These are phyloP conservation scores for Egretta garzetta DNA, from an alignment of 2,113 vertebrate species.

Conservation along the genomic window DNA sequence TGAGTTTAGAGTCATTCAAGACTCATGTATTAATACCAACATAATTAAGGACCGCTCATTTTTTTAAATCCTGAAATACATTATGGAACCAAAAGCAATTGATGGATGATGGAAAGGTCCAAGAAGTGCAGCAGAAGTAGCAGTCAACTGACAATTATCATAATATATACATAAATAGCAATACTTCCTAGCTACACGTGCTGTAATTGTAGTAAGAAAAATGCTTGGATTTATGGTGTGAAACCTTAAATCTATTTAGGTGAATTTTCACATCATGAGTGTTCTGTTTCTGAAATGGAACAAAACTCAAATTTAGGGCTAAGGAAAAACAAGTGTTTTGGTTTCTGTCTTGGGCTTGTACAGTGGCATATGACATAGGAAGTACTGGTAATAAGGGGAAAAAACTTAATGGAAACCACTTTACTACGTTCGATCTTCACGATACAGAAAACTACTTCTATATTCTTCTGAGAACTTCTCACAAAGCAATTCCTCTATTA, in stretches of 20 bases:
- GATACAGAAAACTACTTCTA: not conserved
- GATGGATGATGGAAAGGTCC: not conserved
- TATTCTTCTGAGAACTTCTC: not conserved
- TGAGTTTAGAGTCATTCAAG: not conserved
- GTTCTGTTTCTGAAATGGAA: not conserved
- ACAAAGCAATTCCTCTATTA: not conserved
- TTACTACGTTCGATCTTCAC: not conserved
- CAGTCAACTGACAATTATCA: not conserved
- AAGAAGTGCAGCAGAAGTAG: not conserved
- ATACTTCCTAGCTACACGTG: not conserved
- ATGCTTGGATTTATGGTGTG: not conserved
- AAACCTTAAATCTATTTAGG: not conserved
- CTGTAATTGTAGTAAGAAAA: not conserved
- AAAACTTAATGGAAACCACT: not conserved
- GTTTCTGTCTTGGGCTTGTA: not conserved
- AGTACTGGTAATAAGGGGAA: not conserved
- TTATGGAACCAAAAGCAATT: not conserved
- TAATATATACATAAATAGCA: not conserved
- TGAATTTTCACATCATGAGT: not conserved
- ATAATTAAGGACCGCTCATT: not conserved
- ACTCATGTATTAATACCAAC: not conserved
- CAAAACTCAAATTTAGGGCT: not conserved
- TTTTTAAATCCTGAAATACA: slow-evolving; percentile 9
- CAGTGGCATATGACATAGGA: not conserved
- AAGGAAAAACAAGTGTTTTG: not conserved